These are phyloP conservation scores for Limnephilus marmoratus DNA, from an alignment of 2,888 invertebrate genomes.

Conservation along the genomic window DNA sequence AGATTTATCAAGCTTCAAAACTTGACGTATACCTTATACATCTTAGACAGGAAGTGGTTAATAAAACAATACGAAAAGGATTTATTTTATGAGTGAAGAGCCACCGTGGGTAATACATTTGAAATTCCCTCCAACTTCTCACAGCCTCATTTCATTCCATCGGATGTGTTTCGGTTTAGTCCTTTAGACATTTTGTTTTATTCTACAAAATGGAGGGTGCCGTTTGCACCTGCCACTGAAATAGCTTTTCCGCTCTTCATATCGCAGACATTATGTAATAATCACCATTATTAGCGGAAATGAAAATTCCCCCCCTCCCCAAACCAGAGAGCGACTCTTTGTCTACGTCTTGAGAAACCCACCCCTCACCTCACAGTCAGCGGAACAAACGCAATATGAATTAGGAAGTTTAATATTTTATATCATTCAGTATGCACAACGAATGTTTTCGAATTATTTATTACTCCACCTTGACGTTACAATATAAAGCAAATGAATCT, in stretches of 20 bases:
- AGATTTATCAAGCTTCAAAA: neutral
- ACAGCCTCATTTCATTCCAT: constrained; percentile 7
- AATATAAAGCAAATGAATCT: neutral
- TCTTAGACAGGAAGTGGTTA: constrained; percentile 32
- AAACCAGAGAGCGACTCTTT: constrained; percentile 38
- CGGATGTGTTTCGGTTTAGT: constrained; percentile 51
- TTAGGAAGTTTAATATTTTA: constrained; percentile 48
- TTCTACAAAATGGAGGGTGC: constrained; percentile 52
- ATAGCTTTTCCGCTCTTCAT: constrained; percentile 53
- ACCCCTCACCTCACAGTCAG: neutral
- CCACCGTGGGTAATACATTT: constrained; percentile 31
- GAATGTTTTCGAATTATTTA: neutral
- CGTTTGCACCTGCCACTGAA: constrained; percentile 61
- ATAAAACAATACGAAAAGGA: constrained; percentile 44
- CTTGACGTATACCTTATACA: neutral
- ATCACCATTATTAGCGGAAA: constrained; percentile 64
- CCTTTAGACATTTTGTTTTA: constrained; percentile 59
- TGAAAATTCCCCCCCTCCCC: constrained; percentile 58
- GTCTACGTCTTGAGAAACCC: constrained; percentile 38
- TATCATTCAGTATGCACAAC: neutral
- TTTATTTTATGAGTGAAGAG: constrained; percentile 42
- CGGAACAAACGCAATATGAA: constrained; percentile 42
- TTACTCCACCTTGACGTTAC: neutral
- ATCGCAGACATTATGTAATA: constrained; percentile 57
- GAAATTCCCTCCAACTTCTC: constrained; percentile 16